These are phyloP conservation scores for Drepana arcuata DNA, from an alignment of 1,140 invertebrate genomes.

Conservation along the genomic window DNA sequence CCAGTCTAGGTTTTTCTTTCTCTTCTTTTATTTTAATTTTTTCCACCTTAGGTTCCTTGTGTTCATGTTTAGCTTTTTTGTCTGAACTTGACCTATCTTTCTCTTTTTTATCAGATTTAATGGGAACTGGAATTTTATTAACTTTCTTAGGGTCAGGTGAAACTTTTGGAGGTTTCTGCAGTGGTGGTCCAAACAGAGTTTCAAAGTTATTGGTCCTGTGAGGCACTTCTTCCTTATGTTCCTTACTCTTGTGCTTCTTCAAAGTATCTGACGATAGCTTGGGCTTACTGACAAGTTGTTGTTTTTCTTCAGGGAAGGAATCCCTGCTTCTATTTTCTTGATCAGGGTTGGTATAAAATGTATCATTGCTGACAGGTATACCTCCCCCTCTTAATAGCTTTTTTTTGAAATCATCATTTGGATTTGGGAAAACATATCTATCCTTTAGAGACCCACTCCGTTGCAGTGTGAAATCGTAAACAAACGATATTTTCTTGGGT, in stretches of 20 bases:
- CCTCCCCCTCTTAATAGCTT: constrained; percentile 92
- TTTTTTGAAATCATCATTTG: constrained; percentile 89
- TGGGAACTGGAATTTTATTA: constrained; percentile 71
- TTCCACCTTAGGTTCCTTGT: constrained; percentile 72
- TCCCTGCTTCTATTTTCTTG: constrained; percentile 69
- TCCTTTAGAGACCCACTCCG: constrained; percentile 84
- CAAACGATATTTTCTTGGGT: constrained; percentile 86
- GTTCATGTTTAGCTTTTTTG: constrained; percentile 75
- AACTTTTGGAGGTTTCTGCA: constrained; percentile 79
- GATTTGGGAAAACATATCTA: constrained; percentile 81
- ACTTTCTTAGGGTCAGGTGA: constrained; percentile 78
- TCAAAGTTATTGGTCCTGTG: constrained; percentile 79
- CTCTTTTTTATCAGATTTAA: constrained; percentile 76
- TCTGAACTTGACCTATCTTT: constrained; percentile 71
- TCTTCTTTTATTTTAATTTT: constrained; percentile 71
- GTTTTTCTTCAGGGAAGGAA: constrained; percentile 66
- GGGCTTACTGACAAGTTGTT: constrained; percentile 77
- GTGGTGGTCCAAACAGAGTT: constrained; percentile 85
- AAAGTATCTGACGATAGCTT: constrained; percentile 76
- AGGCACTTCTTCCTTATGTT: constrained; percentile 75
- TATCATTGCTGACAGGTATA: constrained; percentile 51
- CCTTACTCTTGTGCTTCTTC: constrained; percentile 80
- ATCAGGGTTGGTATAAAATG: constrained; percentile 60
- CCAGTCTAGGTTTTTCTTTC: constrained; percentile 75
- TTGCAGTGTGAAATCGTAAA: constrained; percentile 90